phyloP scores from a whole-genome alignment of 2,888 invertebrate species.

The Cataglyphis rosenhaueri region DNA sequence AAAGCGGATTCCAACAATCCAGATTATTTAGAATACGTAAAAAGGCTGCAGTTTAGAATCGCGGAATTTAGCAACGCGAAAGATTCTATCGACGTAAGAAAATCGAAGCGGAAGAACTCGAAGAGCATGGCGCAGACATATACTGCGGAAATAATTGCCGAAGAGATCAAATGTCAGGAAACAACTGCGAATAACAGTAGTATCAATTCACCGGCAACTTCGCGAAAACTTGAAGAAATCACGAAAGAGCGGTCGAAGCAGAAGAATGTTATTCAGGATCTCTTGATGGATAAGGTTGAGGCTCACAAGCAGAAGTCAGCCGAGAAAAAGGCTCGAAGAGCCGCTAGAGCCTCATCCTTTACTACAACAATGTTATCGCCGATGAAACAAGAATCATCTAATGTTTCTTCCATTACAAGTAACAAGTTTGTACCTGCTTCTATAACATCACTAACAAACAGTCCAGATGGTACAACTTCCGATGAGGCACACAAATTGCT shows the following conservation, averaged over 20 bases:
- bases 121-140: slow-evolving; percentile 85
- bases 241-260: slow-evolving; percentile 93
- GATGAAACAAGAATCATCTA: slow-evolving; percentile 52
- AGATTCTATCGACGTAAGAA: slow-evolving; percentile 89
- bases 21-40: slow-evolving; percentile 88
- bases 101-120: slow-evolving; percentile 86
- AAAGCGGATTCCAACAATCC: slow-evolving; percentile 82
- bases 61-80: slow-evolving; percentile 90
- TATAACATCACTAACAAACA: slow-evolving; percentile 73
- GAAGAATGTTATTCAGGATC: slow-evolving; percentile 93
- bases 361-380: slow-evolving; percentile 64
- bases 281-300: slow-evolving; percentile 93
- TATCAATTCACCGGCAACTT: slow-evolving; percentile 86
- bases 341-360: slow-evolving; percentile 86
- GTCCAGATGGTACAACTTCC: slow-evolving; percentile 77
- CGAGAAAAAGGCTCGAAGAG: slow-evolving; percentile 88
- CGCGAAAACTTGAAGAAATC: slow-evolving; percentile 91
- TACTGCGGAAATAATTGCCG: slow-evolving; percentile 86
- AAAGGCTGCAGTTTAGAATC: slow-evolving; percentile 89
- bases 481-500: slow-evolving; percentile 75
- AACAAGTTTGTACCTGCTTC: slow-evolving; percentile 77
- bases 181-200: slow-evolving; percentile 83
- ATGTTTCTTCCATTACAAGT: slow-evolving; percentile 18
- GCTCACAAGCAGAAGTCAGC: slow-evolving; percentile 89
- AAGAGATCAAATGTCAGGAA: slow-evolving; percentile 84